Conservation (phyloP, 30 jellyfish, hydroid and myxozoan genomes). For the Phacellophora camtschatica region DNA sequence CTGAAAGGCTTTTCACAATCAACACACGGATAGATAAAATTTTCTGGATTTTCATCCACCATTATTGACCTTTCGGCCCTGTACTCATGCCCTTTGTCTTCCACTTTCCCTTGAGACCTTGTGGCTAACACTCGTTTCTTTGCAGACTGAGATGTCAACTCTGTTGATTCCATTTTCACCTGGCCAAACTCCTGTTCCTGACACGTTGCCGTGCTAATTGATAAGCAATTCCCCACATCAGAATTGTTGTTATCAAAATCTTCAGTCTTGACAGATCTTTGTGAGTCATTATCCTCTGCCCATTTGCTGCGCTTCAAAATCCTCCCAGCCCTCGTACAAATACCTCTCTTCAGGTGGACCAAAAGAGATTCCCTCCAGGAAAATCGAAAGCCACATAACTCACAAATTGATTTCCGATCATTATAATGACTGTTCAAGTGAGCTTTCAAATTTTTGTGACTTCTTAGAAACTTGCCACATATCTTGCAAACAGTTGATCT, state of each 20-base stretch:
- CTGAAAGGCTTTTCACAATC: slow-evolving; percentile 31
- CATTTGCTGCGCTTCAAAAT: not conserved
- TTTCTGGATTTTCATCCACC: not conserved
- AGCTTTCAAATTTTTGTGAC: not conserved
- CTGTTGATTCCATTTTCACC: not conserved
- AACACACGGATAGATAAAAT: slow-evolving; percentile 24
- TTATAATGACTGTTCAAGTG: not conserved
- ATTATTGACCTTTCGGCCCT: not conserved
- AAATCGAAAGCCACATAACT: not conserved
- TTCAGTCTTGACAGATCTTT: not conserved
- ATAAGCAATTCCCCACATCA: too few relatives aligned
- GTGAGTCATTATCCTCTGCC: not conserved
- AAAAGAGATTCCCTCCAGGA: not conserved
- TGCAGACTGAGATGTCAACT: not conserved
- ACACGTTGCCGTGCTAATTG: too few relatives aligned
- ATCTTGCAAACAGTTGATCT: not conserved
- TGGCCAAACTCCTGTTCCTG: not conserved
- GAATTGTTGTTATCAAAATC: not conserved
- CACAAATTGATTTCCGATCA: not conserved
- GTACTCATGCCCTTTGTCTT: not conserved
- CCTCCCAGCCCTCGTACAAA: not conserved
- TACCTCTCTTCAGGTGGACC: not conserved
- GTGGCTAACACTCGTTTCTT: not conserved
- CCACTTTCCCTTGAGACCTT: not conserved
- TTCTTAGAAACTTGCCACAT: not conserved